These are phyloP conservation scores for Eutolmus rufibarbis DNA, from an alignment of 2,888 invertebrate genomes.

Conservation along the genomic window DNA sequence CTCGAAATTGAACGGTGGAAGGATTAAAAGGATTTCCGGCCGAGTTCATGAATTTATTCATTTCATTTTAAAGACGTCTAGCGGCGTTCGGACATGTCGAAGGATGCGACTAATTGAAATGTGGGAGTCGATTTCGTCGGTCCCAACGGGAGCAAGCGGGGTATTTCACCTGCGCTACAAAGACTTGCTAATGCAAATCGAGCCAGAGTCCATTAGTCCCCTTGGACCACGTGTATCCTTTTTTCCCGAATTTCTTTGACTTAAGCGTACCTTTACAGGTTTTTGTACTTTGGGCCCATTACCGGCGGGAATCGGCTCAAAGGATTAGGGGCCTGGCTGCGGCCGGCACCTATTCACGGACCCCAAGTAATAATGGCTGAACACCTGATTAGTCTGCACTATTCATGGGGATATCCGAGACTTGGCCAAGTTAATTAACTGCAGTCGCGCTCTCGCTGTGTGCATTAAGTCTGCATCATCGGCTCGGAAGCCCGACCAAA, in stretches of 20 bases:
- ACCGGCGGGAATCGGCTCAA: neutral
- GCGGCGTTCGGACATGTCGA: neutral
- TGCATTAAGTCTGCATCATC: neutral
- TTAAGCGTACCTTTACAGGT: neutral
- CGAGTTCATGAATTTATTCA: slow-evolving; percentile 23
- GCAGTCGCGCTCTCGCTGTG: neutral
- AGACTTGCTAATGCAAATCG: neutral
- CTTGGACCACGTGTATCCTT: neutral
- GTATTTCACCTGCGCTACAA: neutral
- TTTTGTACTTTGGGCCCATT: neutral
- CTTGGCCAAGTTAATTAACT: neutral
- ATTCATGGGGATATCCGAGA: neutral
- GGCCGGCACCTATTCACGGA: neutral
- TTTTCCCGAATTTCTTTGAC: neutral
- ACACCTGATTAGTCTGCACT: neutral
- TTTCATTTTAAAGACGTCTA: slow-evolving; percentile 9
- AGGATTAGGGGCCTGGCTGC: neutral
- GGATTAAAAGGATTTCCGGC: slow-evolving; percentile 18
- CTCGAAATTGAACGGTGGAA: slow-evolving; percentile 8
- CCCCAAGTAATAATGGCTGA: neutral
- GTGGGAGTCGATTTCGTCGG: neutral
- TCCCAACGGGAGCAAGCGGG: neutral
- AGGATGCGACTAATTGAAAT: neutral
- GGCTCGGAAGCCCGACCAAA: neutral
- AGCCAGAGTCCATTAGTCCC: neutral